phyloP scores from a whole-genome alignment of 2,113 vertebrate species.

The Calcarius ornatus region DNA sequence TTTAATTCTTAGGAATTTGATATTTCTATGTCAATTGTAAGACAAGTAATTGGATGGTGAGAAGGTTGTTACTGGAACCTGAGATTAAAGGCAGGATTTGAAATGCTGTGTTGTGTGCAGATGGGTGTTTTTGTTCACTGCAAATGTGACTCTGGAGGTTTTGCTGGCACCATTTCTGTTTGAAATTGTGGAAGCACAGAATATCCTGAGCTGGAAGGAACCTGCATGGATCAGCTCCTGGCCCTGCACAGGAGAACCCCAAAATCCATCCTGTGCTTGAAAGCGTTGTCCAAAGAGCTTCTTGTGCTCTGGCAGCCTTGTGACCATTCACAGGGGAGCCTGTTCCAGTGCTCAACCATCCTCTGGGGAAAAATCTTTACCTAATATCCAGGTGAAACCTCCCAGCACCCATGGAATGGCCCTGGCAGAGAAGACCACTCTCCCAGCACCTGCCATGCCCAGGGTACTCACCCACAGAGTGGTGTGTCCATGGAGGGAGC shows the following conservation, averaged over 20 bases:
- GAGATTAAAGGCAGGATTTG: constrained; percentile 58
- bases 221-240: not conserved
- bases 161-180: not conserved
- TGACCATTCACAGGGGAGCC: not conserved
- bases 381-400: not conserved
- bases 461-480: not conserved
- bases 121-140: not conserved
- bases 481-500: not conserved
- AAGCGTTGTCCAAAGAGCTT: accelerated
- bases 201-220: not conserved
- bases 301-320: not conserved
- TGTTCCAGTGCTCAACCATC: not conserved
- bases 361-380: not conserved
- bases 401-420: not conserved
- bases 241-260: not conserved
- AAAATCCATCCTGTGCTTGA: not conserved
- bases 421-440: not conserved
- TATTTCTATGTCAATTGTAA: constrained; percentile 45
- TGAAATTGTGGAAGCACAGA: not conserved
- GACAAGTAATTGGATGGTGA: constrained; percentile 40
- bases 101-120: not conserved
- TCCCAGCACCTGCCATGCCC: not conserved
- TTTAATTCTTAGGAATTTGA: constrained; percentile 50
- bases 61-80: constrained; percentile 27
- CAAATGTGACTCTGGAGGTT: not conserved